A percentile compares a stretch with the other conserved stretches of the same genome.
Evolutionary conservation across 2,113 vertebrate species (phyloP).

Genomic region (Pedionomus torquatus): DNA sequence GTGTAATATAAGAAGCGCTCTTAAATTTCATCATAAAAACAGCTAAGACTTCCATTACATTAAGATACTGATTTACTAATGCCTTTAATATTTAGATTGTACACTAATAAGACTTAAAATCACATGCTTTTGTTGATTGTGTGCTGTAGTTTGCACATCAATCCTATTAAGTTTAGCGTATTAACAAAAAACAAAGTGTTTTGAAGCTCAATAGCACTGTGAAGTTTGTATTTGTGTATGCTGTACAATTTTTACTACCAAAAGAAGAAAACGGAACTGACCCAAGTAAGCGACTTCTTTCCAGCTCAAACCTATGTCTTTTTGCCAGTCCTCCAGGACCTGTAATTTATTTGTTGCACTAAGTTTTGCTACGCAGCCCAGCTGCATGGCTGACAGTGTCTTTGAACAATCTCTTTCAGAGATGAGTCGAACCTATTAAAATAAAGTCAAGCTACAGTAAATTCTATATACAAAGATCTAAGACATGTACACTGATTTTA

Average conservation of each 20-base stretch:
- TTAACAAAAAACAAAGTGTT: not conserved
- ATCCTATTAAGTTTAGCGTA: not conserved
- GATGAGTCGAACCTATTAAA: slow-evolving; percentile 83
- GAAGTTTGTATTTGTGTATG: not conserved
- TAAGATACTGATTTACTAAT: not conserved
- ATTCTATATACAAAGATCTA: not conserved
- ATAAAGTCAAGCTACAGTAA: not conserved
- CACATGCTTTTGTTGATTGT: not conserved
- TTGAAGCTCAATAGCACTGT: not conserved
- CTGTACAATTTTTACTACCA: not conserved
- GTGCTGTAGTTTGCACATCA: not conserved
- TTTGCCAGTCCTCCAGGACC: slow-evolving; percentile 69
- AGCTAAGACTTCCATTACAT: not conserved
- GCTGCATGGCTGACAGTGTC: slow-evolving; percentile 71
- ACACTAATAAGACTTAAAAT: not conserved
- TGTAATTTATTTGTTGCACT: slow-evolving; percentile 71
- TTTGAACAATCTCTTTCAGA: slow-evolving; percentile 76
- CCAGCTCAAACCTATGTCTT: slow-evolving; percentile 80
- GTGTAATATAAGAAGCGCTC: not conserved
- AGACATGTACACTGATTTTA: not conserved
- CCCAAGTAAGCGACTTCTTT: slow-evolving; percentile 90
- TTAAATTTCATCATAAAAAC: not conserved
- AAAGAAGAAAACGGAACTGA: slow-evolving; percentile 51
- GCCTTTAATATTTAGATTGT: not conserved
- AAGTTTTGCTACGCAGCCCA: slow-evolving; percentile 73